Evolutionary conservation across 1,140 invertebrate species (phyloP), one percentile per base, ranked within the genome.

Genomic region (Heliconius hewitsoni): DNA sequence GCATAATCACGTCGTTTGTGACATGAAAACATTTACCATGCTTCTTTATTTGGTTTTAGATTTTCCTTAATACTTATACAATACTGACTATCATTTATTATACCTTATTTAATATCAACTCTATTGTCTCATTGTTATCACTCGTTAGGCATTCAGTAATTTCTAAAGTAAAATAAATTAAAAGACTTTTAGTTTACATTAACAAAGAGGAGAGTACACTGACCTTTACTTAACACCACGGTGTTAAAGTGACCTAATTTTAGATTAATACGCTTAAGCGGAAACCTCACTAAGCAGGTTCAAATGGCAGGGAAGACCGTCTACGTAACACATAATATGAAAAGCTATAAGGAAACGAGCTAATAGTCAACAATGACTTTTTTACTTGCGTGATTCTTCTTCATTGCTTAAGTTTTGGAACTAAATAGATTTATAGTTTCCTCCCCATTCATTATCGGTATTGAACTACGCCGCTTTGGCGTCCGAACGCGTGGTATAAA

Each of bases 271-370:
- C 91, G 89, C 89, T 93, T 94, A 94, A 90, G 88, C 91, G 90
- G 93, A 94, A 94, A 93, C 93, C 93, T 93, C 92, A 94, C 92
- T 91, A 93, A 92, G 90, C 90, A 87, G 88, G 90, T 92, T 91
- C 91, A 87, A 92, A 92, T 91, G 85, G 90, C 90, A 89, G 86
- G 89, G 85, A 89, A 89, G 87, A 86, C 84, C 90, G 85, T 78
- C 83, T 80, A 81, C 77, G 79, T 82, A 83, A 86, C 81, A 83
- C 83, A 79, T 73, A 83, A 79, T 73, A 83, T 81, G 73, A 86
- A 86, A 81, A 83, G 76, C 70, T 77, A 79, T 83, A 82, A 83
- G 85, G 83, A 89, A 89, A 82, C 60, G 83, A 83, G 82, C 89
- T 87, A 87, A 90, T 85, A 87, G 81, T 81, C 81, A 83, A 85